Evolutionary conservation across 2,113 vertebrate genomes (phyloP), one percentile per base, ranked within the genome.

Genomic region (Argyrosomus japonicus): DNA sequence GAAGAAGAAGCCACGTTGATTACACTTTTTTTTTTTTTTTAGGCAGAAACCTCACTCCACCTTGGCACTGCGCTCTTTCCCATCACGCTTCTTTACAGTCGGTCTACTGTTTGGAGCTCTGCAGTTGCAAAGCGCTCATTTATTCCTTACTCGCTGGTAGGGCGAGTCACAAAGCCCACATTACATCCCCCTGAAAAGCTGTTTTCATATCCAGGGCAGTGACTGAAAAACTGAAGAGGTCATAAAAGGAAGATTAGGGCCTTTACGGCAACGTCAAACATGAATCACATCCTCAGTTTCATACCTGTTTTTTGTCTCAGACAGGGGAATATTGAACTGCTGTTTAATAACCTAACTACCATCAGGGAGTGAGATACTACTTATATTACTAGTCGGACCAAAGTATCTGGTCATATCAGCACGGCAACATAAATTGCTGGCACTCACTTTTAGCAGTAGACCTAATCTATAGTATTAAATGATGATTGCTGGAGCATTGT

Each of bases 21-120:
- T 43, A 15, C 45, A 29, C 43, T 40, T 40, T 40, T 36, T 36
- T 7, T 36, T 36, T 36, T 6, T 36, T 36, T 15, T 51, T 13
- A 40, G 40, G 17, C 56, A 19, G 40, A 32, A 75, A 27, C 12
- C 60, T 11, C 21, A 19, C 81, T 64, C 68, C 32, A 68, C 48
- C 32, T 15, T 2, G 63, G 45, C 53, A 19, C 53, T 79, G 32
- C 19, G 5, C 69, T 45, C 62, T 65, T 14, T 53, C 43, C 61
- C 23, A 27, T 48, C 25, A 19, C 4, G 13, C 68, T 18, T 25
- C 47, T 51, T 48, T 67, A 81, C 81, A 81, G 63, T 74, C 74
- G 1, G 27, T 3, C 54, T 23, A n/a, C 75, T 84, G 78, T 84
- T 84, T 45, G 19, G 50, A 73, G 48, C 72, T 43, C 21, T 13